These are phyloP conservation scores for Daphoenositta chrysoptera DNA, from an alignment of 2,113 vertebrate species.

Conservation along the genomic window DNA sequence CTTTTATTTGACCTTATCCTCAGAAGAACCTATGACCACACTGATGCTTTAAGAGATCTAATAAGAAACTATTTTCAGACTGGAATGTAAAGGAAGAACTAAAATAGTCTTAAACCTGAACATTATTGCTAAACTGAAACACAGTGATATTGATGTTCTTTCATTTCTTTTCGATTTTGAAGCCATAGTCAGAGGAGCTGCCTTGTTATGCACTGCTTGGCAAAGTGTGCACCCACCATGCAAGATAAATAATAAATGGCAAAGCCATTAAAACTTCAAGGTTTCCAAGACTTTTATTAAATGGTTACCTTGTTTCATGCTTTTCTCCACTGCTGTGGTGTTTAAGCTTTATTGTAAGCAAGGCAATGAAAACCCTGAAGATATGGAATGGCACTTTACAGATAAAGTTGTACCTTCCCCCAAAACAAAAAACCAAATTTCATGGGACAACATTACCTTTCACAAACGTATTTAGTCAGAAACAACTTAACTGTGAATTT, in stretches of 20 bases:
- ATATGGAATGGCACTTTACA: not conserved
- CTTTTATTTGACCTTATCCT: constrained; percentile 1
- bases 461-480: not conserved
- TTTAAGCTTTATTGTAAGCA: not conserved
- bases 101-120: constrained; percentile 12
- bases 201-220: not conserved
- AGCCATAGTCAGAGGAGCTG: not conserved
- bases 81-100: not conserved
- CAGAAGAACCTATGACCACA: not conserved
- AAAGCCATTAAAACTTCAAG: constrained; percentile 16
- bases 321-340: not conserved
- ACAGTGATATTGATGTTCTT: not conserved
- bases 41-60: not conserved
- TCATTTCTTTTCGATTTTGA: not conserved
- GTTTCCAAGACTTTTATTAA: not conserved
- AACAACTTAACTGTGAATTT: not conserved
- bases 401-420: not conserved
- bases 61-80: not conserved
- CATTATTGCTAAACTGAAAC: not conserved
- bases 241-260: constrained; percentile 38
- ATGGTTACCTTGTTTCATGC: not conserved
- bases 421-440: not conserved
- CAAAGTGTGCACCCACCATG: not conserved
- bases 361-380: not conserved
- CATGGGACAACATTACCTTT: not conserved